A percentile compares a stretch with the other conserved stretches of the same genome.
Evolutionary conservation across 1,140 invertebrate genomes (phyloP).

Genomic region (Scaptomyza montana): DNA sequence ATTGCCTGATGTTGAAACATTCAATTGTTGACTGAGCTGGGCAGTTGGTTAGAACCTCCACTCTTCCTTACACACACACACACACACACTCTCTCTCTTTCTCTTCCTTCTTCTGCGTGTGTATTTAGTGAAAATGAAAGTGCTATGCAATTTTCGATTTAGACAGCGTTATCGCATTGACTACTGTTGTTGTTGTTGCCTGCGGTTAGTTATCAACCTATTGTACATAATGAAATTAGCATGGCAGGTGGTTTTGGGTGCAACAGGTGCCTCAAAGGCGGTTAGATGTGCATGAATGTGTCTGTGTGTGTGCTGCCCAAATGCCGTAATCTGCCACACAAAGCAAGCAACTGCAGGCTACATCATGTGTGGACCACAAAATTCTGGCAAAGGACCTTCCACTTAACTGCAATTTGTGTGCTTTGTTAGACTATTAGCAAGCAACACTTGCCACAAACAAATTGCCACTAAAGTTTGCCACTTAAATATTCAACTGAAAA

Average conservation of each 20-base stretch:
- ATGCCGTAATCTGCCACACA: constrained; percentile 19
- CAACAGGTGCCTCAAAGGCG: constrained; percentile 62
- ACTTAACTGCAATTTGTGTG: constrained; percentile 56
- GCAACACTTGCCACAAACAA: constrained; percentile 32
- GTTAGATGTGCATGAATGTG: constrained; percentile 19
- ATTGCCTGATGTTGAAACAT: constrained; percentile 8
- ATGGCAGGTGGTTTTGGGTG: constrained; percentile 30
- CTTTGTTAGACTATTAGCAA: constrained; percentile 36
- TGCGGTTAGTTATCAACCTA: constrained; percentile 51
- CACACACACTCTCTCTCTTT: constrained; percentile 14
- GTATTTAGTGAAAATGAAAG: constrained; percentile 62
- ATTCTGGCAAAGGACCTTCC: constrained; percentile 44
- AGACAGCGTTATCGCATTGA: constrained; percentile 56
- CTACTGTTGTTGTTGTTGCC: constrained; percentile 33
- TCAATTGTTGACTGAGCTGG: constrained; percentile 33
- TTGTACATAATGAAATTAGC: constrained; percentile 69
- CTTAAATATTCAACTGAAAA: constrained; percentile 5
- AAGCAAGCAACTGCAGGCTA: neutral
- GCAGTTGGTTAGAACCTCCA: constrained; percentile 38
- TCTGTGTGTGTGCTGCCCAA: constrained; percentile 33
- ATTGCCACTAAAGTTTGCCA: constrained; percentile 17
- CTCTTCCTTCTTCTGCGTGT: constrained; percentile 20
- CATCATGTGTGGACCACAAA: constrained; percentile 9
- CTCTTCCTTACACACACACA: too few relatives aligned
- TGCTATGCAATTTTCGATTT: constrained; percentile 73